A percentile compares a stretch with the other conserved stretches of the same genome.
Evolutionary conservation across 2,797 vertebrate species (phyloP).

Genomic region (Arnoldichthys spilopterus): DNA sequence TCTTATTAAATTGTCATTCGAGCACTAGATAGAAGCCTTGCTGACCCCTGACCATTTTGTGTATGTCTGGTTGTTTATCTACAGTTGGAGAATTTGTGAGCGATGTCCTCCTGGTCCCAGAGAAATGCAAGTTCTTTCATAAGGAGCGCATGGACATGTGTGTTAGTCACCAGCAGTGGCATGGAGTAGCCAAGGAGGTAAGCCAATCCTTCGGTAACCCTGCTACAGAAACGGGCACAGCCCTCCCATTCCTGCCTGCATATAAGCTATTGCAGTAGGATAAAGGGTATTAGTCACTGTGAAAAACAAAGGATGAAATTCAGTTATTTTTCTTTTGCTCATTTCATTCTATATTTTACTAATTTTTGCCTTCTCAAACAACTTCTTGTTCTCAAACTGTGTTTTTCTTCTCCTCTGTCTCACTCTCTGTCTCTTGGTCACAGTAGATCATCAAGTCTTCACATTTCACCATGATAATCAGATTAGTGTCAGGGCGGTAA

Average conservation of each 20-base stretch:
- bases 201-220: conserved; percentile 39
- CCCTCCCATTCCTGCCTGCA: not conserved
- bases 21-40: conserved; percentile 45
- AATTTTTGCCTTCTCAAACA: not conserved
- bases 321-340: not conserved
- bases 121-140: conserved; percentile 97
- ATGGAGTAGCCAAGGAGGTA: conserved; percentile 92
- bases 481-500: conserved; percentile 66
- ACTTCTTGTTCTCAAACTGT: not conserved
- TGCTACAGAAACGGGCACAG: not conserved
- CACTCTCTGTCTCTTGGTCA: conserved; percentile 54
- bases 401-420: conserved; percentile 23
- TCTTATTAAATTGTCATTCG: no score
- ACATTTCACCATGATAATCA: conserved; percentile 71
- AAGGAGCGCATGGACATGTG: conserved; percentile 92
- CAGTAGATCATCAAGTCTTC: conserved; percentile 64
- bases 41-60: not conserved
- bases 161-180: conserved; percentile 93
- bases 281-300: not conserved
- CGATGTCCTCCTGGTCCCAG: conserved; percentile 93
- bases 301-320: no score
- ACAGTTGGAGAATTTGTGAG: conserved; percentile 96
- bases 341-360: not conserved
- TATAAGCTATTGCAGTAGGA: not conserved
- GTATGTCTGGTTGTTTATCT: conserved; percentile 56